Evolutionary conservation across 1,140 invertebrate species (phyloP), one percentile per base, ranked within the genome.

Genomic region (Drosophila suzukii): DNA sequence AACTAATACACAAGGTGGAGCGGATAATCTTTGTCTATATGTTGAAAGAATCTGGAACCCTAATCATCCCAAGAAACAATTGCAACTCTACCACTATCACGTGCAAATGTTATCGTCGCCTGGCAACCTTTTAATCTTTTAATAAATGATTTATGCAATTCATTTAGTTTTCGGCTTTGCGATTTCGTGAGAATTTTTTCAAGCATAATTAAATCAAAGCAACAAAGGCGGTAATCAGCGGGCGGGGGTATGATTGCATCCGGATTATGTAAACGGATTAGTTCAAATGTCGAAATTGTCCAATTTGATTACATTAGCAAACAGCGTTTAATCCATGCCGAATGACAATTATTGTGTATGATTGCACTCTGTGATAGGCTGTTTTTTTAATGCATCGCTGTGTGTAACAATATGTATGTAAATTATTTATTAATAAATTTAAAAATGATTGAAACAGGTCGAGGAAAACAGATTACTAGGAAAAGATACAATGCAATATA

Each of bases 191-290:
- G 15, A 41, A 46, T 53, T 56, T 55, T 68, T 68, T 43, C 10
- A 27, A 49, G 66, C 51, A 60, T 84, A 81, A 84, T 85, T 68
- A 81, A 85, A 85, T 81, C 49, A 50, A 73, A 61, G 56, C 80
- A 50, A 68, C 81, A 85, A 85, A 77, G 47, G 58, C 55, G 30
- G 70, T 66, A 51, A 68, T 84, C 62, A 72, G 47, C 39, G 36
- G 39, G 51, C 56, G 59, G 30, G 24, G n/a, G 36, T 50, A 46
- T 55, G 66, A 66, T 72, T 59, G 58, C 43, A 51, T 60, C 27
- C 27, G 77, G 71, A 75, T 80, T 70, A 59, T 36, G 41, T 65
- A 59, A 80, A 41, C 38, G 81, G 81, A 83, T 83, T 84, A 77
- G 81, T 73, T 44, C 15, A 74, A 65, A 67, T 81, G 44, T 57